Percentiles rank a stretch among this genome's conserved stretches.
Evolutionary conservation across 2,888 invertebrate genomes (phyloP).

Genomic region (Stenurella melanura): DNA sequence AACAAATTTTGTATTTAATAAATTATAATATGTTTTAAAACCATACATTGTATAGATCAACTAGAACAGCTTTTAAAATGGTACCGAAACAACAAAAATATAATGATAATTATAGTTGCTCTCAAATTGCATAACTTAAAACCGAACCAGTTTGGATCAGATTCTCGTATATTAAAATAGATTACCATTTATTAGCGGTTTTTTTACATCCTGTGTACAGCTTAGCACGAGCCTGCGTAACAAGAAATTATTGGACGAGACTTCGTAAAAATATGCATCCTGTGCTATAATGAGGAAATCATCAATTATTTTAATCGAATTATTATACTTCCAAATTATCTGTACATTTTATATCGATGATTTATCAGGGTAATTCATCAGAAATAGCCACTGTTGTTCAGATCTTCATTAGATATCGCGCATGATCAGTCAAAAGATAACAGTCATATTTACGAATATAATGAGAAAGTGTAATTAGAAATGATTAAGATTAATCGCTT

Average conservation of each 20-base stretch:
- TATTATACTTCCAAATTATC: conserved; percentile 5
- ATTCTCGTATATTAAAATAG: not conserved
- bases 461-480: not conserved
- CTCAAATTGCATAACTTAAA: conserved; percentile 20
- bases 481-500: not conserved
- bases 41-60: not conserved
- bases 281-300: not conserved
- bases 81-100: not conserved
- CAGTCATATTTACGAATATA: not conserved
- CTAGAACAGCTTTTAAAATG: not conserved
- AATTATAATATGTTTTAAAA: no score
- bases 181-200: conserved; percentile 35
- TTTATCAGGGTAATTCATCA: not conserved
- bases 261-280: conserved; percentile 13
- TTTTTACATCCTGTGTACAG: conserved; percentile 28
- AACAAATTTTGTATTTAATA: no score
- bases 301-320: conserved; percentile 10
- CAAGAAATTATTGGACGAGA: conserved; percentile 27
- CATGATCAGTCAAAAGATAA: not conserved
- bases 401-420: not conserved
- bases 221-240: conserved; percentile 40
- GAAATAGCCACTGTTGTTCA: not conserved
- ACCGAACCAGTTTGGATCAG: conserved; percentile 30
- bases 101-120: not conserved
- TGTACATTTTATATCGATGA: not conserved